A percentile compares a stretch with the other conserved stretches of the same genome.
Evolutionary conservation across 2,888 invertebrate genomes (phyloP).

Genomic region (Eugnorisma glareosa): DNA sequence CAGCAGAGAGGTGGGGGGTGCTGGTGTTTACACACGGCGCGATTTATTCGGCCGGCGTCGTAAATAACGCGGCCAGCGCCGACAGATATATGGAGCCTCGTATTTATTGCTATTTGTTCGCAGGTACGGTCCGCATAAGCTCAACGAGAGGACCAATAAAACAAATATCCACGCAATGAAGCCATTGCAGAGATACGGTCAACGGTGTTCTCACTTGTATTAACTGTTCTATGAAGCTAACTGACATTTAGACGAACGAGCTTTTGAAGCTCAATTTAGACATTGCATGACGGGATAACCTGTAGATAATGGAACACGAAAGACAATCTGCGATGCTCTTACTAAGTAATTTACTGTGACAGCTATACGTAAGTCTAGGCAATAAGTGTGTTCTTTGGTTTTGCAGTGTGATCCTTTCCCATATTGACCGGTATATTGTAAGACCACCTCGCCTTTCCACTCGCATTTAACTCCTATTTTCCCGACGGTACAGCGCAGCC

Average conservation of each 20-base stretch:
- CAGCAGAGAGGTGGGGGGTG: background rate
- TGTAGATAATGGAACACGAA: background rate
- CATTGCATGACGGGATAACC: background rate
- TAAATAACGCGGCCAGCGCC: slow-evolving; percentile 83
- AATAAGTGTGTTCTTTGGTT: background rate
- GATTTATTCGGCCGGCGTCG: slow-evolving; percentile 82
- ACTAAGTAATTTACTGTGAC: background rate
- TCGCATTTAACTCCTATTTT: background rate
- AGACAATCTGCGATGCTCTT: background rate
- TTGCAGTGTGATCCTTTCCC: background rate
- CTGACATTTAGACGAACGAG: background rate
- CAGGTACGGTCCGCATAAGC: slow-evolving; percentile 76
- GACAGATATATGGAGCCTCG: slow-evolving; percentile 87
- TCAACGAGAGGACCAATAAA: slow-evolving; percentile 34
- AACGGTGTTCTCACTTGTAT: background rate
- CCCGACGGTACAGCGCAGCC: slow-evolving; percentile 59
- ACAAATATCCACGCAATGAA: background rate
- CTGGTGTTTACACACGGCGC: slow-evolving; percentile 83
- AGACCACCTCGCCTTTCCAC: background rate
- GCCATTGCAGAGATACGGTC: background rate
- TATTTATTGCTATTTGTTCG: slow-evolving; percentile 86
- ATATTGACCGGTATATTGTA: background rate
- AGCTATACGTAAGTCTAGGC: background rate
- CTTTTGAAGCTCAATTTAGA: background rate
- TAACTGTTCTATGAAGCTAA: too few species aligned